A percentile compares a stretch with the other conserved stretches of the same genome.
Evolutionary conservation across 2,797 vertebrate species (phyloP).

Genomic region (Hydrolagus colliei): DNA sequence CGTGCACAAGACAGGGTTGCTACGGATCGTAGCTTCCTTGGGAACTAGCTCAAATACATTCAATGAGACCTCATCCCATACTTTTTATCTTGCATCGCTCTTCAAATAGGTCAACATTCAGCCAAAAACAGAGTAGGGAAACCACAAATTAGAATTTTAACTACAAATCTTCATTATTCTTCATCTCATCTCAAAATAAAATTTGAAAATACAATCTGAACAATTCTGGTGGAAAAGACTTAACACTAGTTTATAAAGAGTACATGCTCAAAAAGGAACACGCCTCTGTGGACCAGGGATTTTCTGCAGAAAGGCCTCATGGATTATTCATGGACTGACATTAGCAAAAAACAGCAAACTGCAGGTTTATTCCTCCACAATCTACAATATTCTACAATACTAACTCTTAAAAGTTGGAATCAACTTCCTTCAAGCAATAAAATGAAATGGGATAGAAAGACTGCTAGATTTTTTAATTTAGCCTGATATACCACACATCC

Average conservation of each 20-base stretch:
- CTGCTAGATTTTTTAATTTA: not conserved
- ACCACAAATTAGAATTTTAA: not conserved
- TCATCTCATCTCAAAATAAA: not conserved
- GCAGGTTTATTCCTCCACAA: not conserved
- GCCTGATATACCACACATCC: not conserved
- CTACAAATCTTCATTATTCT: not conserved
- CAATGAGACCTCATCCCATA: conserved; percentile 12
- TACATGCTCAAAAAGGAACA: not conserved
- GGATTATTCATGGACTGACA: conserved; percentile 11
- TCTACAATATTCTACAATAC: not conserved
- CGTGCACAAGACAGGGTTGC: not conserved
- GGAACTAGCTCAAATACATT: not conserved
- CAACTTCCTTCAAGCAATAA: not conserved
- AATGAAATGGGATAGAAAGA: not conserved
- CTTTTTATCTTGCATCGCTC: conserved; percentile 34
- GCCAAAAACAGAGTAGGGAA: conserved; percentile 32
- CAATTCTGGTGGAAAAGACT: not conserved
- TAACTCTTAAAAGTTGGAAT: not conserved
- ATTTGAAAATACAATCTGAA: not conserved
- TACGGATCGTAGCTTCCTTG: no score
- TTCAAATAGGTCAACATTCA: conserved; percentile 42
- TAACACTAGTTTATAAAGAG: not conserved
- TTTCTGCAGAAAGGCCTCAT: not conserved
- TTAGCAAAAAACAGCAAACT: conserved; percentile 16
- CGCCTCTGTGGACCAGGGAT: not conserved